Percentiles rank a stretch among this genome's conserved stretches.
phyloP scores from a whole-genome alignment of 2,113 vertebrate genomes.

The Passer domesticus region DNA sequence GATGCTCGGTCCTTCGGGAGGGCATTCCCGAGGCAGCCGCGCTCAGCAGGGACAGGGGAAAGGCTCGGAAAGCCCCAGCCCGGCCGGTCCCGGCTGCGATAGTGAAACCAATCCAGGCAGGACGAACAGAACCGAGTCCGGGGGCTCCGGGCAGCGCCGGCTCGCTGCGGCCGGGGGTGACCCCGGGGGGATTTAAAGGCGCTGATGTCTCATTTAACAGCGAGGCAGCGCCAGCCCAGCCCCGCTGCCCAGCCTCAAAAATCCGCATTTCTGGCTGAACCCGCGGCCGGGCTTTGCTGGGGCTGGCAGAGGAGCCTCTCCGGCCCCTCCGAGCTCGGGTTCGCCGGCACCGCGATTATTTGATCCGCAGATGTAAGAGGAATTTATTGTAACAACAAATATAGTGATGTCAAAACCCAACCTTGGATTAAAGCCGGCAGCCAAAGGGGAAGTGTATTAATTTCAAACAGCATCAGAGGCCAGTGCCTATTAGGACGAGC shows the following conservation, averaged over 20 bases:
- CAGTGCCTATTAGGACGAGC: constrained; percentile 86
- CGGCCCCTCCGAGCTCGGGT: background rate
- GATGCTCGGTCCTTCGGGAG: accelerated
- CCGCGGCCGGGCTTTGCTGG: accelerated
- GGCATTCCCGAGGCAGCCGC: background rate
- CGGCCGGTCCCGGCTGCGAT: background rate
- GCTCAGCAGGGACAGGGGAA: background rate
- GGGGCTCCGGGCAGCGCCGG: background rate
- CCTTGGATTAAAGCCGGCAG: constrained; percentile 84
- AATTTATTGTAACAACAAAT: constrained; percentile 88
- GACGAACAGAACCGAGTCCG: background rate
- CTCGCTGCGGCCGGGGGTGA: background rate
- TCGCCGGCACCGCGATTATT: constrained; percentile 47
- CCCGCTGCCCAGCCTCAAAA: background rate
- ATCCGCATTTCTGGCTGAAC: accelerated
- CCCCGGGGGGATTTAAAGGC: background rate
- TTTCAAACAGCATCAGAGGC: constrained; percentile 84
- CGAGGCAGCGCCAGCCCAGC: background rate
- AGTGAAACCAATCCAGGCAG: constrained; percentile 42
- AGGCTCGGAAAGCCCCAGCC: background rate
- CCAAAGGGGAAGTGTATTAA: constrained; percentile 83
- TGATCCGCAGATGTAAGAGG: constrained; percentile 83
- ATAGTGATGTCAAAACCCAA: constrained; percentile 84
- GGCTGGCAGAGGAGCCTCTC: background rate
- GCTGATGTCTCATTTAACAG: constrained; percentile 40